Conservation (phyloP, 2,113 vertebrate genomes). For the Cololabis saira region DNA sequence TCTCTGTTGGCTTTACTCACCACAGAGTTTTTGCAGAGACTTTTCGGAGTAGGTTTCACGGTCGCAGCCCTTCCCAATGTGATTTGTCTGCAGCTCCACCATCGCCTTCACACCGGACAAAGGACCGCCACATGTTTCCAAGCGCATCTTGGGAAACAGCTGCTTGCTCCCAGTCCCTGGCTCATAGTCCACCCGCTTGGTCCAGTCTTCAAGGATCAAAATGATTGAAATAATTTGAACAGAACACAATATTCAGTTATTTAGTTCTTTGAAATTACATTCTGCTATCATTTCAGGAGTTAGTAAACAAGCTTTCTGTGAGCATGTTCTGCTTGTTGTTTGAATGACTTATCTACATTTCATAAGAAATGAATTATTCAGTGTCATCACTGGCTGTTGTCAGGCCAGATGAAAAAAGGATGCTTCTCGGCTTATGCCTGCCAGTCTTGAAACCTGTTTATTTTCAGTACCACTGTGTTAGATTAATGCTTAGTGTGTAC, state of each 20-base stretch:
- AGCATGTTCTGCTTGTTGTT: neutral
- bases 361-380: neutral
- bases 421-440: neutral
- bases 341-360: neutral
- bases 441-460: neutral
- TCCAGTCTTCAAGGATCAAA: conserved; percentile 83
- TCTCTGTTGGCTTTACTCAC: conserved; percentile 71
- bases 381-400: neutral
- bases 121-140: conserved; percentile 92
- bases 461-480: neutral
- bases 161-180: conserved; percentile 91
- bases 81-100: conserved; percentile 91
- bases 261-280: neutral
- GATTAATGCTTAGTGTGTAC: conserved; percentile 5
- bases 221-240: conserved; percentile 19
- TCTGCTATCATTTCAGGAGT: neutral
- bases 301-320: neutral
- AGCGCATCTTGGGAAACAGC: conserved; percentile 90
- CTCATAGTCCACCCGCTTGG: conserved; percentile 92
- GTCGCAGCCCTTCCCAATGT: conserved; percentile 95
- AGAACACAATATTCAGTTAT: neutral
- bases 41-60: conserved; percentile 95
- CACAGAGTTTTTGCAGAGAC: conserved; percentile 94
- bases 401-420: neutral
- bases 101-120: conserved; percentile 89